Conservation (phyloP, 2,888 invertebrate species). For the Pristionchus japonicus region DNA sequence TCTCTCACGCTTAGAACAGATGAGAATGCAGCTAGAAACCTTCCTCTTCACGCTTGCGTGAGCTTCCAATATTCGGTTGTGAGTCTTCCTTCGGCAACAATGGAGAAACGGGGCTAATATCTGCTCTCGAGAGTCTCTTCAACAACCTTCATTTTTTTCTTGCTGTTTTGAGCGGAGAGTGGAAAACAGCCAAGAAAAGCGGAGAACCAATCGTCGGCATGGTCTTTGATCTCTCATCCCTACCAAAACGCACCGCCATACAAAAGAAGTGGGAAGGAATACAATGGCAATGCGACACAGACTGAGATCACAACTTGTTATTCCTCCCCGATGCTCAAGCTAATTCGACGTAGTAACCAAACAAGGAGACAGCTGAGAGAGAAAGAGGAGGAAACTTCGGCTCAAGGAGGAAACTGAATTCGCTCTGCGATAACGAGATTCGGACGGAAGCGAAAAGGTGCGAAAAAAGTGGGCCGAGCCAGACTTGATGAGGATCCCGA, state of each 20-base stretch:
- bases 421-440: not conserved
- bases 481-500: not conserved
- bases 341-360: not conserved
- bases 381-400: not conserved
- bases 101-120: not conserved
- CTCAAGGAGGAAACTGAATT: not conserved
- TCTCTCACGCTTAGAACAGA: not conserved
- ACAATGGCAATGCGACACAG: not conserved
- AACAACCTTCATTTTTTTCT: slow-evolving; percentile 18
- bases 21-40: not conserved
- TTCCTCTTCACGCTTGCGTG: not conserved
- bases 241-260: not conserved
- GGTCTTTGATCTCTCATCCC: not conserved
- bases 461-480: not conserved
- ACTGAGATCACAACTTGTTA: not conserved
- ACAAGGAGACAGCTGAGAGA: not conserved
- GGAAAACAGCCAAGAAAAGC: not conserved
- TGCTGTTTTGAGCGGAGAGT: not conserved
- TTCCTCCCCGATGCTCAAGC: not conserved
- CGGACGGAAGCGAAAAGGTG: not conserved
- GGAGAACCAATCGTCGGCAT: not conserved
- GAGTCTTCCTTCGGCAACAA: slow-evolving; percentile 14
- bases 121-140: slow-evolving; percentile 28
- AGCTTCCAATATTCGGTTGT: not conserved
- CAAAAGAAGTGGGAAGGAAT: not conserved